Percentiles rank a stretch among this genome's conserved stretches.
Evolutionary conservation across 2,888 invertebrate species (phyloP).

Genomic region (Drosophila sordidapex): DNA sequence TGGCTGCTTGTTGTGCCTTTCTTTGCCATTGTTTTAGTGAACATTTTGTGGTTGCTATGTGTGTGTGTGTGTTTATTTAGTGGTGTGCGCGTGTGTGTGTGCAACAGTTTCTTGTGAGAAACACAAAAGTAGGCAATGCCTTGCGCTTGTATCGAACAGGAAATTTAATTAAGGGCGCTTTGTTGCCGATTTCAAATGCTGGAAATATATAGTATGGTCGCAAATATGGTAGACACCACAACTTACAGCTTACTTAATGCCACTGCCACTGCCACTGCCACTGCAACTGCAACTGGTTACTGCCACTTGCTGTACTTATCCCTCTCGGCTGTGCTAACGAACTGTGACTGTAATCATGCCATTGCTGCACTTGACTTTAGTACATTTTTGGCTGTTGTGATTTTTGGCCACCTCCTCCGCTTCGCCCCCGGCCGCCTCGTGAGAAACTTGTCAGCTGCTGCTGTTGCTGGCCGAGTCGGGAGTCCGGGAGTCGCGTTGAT

Average conservation of each 20-base stretch:
- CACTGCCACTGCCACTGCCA: slow-evolving; percentile 7
- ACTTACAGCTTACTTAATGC: slow-evolving; percentile 34
- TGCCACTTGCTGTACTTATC: slow-evolving; percentile 13
- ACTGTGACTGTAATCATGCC: slow-evolving; percentile 61
- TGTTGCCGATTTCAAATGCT: slow-evolving; percentile 34
- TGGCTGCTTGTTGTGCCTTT: slow-evolving; percentile 47
- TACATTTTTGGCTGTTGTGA: slow-evolving; percentile 37
- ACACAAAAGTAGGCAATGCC: slow-evolving; percentile 62
- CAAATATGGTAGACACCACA: slow-evolving; percentile 29
- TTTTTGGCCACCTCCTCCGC: slow-evolving; percentile 15
- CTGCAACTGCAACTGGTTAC: neutral
- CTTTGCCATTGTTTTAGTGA: slow-evolving; percentile 51
- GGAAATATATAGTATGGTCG: slow-evolving; percentile 23
- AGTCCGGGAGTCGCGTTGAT: slow-evolving; percentile 51
- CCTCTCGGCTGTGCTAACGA: slow-evolving; percentile 50
- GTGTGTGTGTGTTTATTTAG: neutral
- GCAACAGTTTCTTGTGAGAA: slow-evolving; percentile 64
- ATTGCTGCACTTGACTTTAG: slow-evolving; percentile 70
- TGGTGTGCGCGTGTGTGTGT: slow-evolving; percentile 24
- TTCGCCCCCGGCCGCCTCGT: slow-evolving; percentile 24
- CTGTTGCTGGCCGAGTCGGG: neutral
- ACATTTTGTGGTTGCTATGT: slow-evolving; percentile 58
- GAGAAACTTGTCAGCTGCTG: slow-evolving; percentile 69
- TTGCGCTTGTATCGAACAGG: slow-evolving; percentile 58
- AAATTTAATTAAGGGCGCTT: slow-evolving; percentile 75